phyloP scores from a whole-genome alignment of 2,888 invertebrate species.

The Disparrhopalites patrizii region DNA sequence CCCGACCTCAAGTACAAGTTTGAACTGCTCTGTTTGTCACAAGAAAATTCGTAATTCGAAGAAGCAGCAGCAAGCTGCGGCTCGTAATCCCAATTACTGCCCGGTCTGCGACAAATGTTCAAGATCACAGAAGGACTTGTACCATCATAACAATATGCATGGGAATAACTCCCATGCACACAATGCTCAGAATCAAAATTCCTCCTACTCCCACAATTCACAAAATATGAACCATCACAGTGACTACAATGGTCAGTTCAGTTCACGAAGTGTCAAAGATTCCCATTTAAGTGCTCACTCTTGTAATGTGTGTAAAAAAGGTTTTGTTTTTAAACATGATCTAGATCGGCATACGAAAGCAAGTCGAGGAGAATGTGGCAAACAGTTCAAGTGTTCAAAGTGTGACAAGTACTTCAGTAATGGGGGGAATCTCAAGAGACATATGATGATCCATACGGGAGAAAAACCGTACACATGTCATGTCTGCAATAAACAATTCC shows the following conservation, averaged over 20 bases:
- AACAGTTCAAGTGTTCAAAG: slow-evolving; percentile 21
- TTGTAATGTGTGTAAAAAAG: slow-evolving; percentile 25
- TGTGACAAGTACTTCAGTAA: slow-evolving; percentile 27
- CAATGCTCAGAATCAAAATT: not conserved
- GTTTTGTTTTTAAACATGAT: slow-evolving; percentile 28
- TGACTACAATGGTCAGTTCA: slow-evolving; percentile 23
- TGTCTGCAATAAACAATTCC: slow-evolving; percentile 18
- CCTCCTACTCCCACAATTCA: slow-evolving; percentile 6
- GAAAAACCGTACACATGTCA: slow-evolving; percentile 21
- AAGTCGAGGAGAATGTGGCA: slow-evolving; percentile 28
- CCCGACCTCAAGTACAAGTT: not conserved
- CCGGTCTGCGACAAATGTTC: slow-evolving; percentile 26
- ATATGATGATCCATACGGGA: slow-evolving; percentile 23
- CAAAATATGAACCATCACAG: slow-evolving; percentile 18
- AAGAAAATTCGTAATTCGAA: slow-evolving; percentile 28
- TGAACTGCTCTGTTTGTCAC: slow-evolving; percentile 16
- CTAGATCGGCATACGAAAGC: slow-evolving; percentile 26
- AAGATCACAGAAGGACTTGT: slow-evolving; percentile 15
- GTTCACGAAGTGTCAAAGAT: slow-evolving; percentile 19
- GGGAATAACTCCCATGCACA: not conserved
- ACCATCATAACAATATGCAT: slow-evolving; percentile 15
- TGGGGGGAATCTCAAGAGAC: slow-evolving; percentile 24
- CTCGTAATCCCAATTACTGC: slow-evolving; percentile 10
- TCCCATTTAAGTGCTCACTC: slow-evolving; percentile 23
- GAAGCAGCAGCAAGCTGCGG: slow-evolving; percentile 18